Evolutionary conservation across 2,797 vertebrate genomes (phyloP), one percentile per base, ranked within the genome.

Genomic region (Ceyx erithaca): DNA sequence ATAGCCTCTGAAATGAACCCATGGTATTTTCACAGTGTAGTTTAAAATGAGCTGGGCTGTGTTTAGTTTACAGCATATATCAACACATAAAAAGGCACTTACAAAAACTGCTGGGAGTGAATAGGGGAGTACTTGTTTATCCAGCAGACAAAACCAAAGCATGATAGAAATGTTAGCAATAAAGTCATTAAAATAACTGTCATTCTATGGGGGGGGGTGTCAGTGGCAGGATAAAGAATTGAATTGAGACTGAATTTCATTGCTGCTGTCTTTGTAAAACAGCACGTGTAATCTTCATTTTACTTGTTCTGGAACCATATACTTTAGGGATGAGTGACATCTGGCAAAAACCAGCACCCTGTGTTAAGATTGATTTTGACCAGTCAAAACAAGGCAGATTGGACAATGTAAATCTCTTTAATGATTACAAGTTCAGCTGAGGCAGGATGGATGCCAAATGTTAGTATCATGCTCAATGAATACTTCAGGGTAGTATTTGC

Each of bases 391-490:
- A 76, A 91, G 67, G 68, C 64, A 94, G 81, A 94, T 80, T 87
- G 91, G 79, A 61, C 66, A 31, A 23, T 9, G 61, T 80, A 91
- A 87, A 90, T 89, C 71, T 93, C 76, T 68, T 41, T 12, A 23
- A 88, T 43, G 80, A 80, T 92, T 94, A 63, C 70, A 64, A 72
- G 78, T 73, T 88, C 77, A 90, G 87, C 87, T 92, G 82, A 78
- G 88, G 67, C 48, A 58, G 81, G 75, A 92, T 57, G 71, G 41
- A 78, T 93, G 87, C 89, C 90, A 96, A 95, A 80, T 66, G 69
- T 59, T 85, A 81, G 54, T 46, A 31, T 18, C 33, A 58, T 63
- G 28, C 31, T 91, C 64, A 45, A 4, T 20, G 66, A 91, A 83
- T 59, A 30, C 52, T 85, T 89, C 1, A 71, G 48, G 12, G 20